Evolutionary conservation across 2,113 vertebrate genomes (phyloP).

Genomic region (Mus spicilegus): DNA sequence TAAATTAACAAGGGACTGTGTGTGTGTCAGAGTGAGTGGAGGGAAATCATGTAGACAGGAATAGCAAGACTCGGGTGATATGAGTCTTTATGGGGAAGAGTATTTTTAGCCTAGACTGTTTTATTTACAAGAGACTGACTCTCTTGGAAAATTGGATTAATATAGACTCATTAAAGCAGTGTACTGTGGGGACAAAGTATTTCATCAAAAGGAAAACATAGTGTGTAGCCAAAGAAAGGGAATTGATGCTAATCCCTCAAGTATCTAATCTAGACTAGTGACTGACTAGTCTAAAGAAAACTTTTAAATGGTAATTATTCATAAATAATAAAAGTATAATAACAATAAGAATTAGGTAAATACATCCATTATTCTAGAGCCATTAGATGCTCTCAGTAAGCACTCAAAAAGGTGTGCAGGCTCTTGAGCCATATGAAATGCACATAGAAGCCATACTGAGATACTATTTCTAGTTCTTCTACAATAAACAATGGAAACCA

Average conservation of each 20-base stretch:
- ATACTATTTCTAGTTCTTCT: background rate
- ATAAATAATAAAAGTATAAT: background rate
- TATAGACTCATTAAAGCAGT: background rate
- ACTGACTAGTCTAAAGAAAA: background rate
- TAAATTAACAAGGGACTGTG: background rate
- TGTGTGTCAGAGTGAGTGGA: background rate
- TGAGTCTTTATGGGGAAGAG: too few relatives aligned
- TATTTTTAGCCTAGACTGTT: background rate
- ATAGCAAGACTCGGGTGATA: background rate
- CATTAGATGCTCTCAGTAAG: background rate
- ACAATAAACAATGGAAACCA: background rate
- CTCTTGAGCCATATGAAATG: background rate
- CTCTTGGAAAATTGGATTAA: background rate
- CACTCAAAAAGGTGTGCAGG: background rate
- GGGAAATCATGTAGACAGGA: background rate
- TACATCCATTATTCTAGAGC: background rate
- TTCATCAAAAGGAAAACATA: background rate
- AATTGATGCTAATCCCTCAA: background rate
- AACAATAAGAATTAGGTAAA: background rate
- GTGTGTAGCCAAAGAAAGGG: background rate
- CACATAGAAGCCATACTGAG: background rate
- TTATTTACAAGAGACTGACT: background rate
- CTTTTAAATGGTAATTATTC: background rate
- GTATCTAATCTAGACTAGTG: background rate
- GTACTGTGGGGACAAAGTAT: background rate